Conservation (phyloP, 2,113 vertebrate species). For the Peromyscus maniculatus region DNA sequence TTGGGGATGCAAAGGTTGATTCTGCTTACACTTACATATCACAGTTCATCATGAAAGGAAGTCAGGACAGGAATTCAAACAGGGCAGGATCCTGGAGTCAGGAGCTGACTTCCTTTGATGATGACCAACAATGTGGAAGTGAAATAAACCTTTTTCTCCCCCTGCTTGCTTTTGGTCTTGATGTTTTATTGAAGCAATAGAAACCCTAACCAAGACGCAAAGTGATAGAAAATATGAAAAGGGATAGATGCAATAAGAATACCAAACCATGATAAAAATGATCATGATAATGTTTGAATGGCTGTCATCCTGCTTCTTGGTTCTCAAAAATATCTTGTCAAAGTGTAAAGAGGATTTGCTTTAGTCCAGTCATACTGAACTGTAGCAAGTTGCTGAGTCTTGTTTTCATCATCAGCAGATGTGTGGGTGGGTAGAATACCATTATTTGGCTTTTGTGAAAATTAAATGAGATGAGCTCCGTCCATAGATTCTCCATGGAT, state of each 20-base stretch:
- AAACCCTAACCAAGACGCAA: background rate
- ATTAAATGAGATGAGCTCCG: conserved; percentile 49
- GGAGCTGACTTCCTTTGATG: background rate
- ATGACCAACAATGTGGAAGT: background rate
- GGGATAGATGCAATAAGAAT: background rate
- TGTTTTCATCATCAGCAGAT: conserved; percentile 40
- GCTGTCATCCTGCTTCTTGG: background rate
- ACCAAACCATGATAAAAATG: conserved; percentile 45
- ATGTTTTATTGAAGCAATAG: background rate
- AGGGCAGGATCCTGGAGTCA: background rate
- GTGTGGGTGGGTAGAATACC: too few species aligned
- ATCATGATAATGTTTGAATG: conserved; percentile 22
- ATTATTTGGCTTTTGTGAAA: conserved; percentile 43
- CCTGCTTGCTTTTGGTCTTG: background rate
- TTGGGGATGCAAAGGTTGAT: background rate
- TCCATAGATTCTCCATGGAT: background rate
- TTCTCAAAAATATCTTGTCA: conserved; percentile 13
- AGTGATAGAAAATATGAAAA: conserved; percentile 41
- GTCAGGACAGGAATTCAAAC: background rate
- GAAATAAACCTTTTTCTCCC: background rate
- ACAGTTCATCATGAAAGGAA: background rate
- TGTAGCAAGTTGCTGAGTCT: conserved; percentile 35
- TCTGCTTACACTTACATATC: background rate
- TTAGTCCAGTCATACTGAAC: conserved; percentile 18
- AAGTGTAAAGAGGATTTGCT: background rate